Evolutionary conservation across 2,888 invertebrate species (phyloP).

Genomic region (Drosophila trichaetosa): DNA sequence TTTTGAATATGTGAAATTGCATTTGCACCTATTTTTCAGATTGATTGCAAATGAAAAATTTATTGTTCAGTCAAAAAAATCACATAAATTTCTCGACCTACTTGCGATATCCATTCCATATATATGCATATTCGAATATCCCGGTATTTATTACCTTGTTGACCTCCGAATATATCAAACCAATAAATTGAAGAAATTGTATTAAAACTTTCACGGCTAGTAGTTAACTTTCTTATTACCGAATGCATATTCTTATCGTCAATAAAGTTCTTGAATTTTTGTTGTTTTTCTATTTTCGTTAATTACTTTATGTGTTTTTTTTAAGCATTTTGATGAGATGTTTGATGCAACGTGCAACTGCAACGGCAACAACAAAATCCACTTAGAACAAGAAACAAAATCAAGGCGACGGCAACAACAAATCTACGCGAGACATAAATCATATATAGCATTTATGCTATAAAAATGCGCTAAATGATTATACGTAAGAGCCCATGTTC

Average conservation of each 20-base stretch:
- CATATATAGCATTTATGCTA: constrained; percentile 45
- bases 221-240: not conserved
- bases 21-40: not conserved
- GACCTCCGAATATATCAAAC: not conserved
- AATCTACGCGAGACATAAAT: constrained; percentile 35
- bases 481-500: constrained; percentile 34
- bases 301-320: not conserved
- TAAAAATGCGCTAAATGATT: constrained; percentile 33
- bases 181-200: not conserved
- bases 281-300: not conserved
- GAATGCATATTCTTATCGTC: not conserved
- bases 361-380: constrained; percentile 52
- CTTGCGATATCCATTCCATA: not conserved
- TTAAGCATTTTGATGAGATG: not conserved
- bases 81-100: not conserved
- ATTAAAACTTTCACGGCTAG: not conserved
- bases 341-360: constrained; percentile 26
- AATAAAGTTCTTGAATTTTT: not conserved
- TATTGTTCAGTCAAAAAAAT: not conserved
- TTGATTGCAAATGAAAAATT: not conserved
- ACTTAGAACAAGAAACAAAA: constrained; percentile 58
- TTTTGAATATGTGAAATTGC: not conserved
- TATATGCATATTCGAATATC: not conserved
- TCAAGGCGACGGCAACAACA: constrained; percentile 52
- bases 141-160: not conserved